phyloP scores from a whole-genome alignment of 2,797 vertebrate species.

The Malacoctenus gilli region DNA sequence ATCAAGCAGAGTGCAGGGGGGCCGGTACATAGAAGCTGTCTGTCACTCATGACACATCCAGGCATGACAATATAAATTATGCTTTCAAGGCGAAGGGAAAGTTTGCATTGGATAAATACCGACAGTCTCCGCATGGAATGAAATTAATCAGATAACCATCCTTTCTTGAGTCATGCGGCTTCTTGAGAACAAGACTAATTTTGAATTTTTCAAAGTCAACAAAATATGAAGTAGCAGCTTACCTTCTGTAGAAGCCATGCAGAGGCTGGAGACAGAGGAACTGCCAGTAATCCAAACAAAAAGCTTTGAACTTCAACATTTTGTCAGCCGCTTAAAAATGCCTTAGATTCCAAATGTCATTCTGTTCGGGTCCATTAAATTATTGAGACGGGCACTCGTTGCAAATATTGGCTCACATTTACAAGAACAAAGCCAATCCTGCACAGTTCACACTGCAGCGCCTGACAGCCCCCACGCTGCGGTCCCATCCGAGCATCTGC shows the following conservation, averaged over 20 bases:
- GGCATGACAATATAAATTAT: conserved; percentile 19
- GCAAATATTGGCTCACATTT: conserved; percentile 5
- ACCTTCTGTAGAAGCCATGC: conserved; percentile 93
- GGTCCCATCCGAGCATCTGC: conserved; percentile 65
- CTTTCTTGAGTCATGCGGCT: too few species aligned
- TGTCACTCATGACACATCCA: conserved; percentile 2
- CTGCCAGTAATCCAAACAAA: conserved; percentile 98
- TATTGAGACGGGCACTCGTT: background rate
- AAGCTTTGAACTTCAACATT: conserved; percentile 96
- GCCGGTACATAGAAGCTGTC: background rate
- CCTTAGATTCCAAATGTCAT: conserved; percentile 27
- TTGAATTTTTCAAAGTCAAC: background rate
- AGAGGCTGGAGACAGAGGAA: conserved; percentile 95
- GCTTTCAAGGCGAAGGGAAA: background rate
- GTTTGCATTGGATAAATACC: background rate
- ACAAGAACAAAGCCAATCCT: conserved; percentile 32
- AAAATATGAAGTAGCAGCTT: conserved; percentile 59
- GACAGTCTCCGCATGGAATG: background rate
- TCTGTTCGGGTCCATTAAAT: conserved; percentile 1
- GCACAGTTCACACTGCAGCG: conserved; percentile 28
- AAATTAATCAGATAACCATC: too few species aligned
- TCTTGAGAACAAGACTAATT: background rate
- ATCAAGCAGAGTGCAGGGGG: conserved; percentile 1
- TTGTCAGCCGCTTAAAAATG: conserved; percentile 47
- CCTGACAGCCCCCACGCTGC: conserved; percentile 61